phyloP scores from a whole-genome alignment of 64 coral and sea anemone genomes.

The Dendrophyllia cribrosa region DNA sequence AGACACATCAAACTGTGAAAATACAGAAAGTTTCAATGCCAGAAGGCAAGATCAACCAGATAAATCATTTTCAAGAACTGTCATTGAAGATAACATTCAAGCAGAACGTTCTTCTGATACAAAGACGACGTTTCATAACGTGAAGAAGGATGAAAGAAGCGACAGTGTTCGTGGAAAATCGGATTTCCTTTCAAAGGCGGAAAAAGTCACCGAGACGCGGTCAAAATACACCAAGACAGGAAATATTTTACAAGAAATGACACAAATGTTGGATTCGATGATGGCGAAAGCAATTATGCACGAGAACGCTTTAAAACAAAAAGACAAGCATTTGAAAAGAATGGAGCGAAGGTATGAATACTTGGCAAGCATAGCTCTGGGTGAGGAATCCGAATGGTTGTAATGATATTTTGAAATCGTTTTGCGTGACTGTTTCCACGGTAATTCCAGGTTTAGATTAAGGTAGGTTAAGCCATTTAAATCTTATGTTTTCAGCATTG shows the following conservation, averaged over 20 bases:
- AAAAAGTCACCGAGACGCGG: neutral
- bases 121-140: neutral
- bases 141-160: neutral
- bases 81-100: neutral
- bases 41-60: neutral
- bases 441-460: no score
- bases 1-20: neutral
- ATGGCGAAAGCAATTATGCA: slow-evolving; percentile 50
- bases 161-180: neutral
- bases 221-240: neutral
- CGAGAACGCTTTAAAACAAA: slow-evolving; percentile 70
- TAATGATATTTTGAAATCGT: neutral
- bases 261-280: slow-evolving; percentile 74
- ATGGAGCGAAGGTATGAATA: slow-evolving; percentile 84
- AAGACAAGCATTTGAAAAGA: slow-evolving; percentile 63
- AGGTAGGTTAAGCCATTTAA: no score
- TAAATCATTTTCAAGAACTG: neutral
- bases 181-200: neutral
- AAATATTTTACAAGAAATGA: slow-evolving; percentile 72
- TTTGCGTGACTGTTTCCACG: neutral
- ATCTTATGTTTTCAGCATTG: no score
- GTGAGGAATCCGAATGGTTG: slow-evolving; percentile 71
- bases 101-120: neutral
- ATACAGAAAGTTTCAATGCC: neutral
- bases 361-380: slow-evolving; percentile 86